These are phyloP conservation scores for Spisula subtruncata DNA, from an alignment of 2,888 invertebrate genomes.

Conservation along the genomic window DNA sequence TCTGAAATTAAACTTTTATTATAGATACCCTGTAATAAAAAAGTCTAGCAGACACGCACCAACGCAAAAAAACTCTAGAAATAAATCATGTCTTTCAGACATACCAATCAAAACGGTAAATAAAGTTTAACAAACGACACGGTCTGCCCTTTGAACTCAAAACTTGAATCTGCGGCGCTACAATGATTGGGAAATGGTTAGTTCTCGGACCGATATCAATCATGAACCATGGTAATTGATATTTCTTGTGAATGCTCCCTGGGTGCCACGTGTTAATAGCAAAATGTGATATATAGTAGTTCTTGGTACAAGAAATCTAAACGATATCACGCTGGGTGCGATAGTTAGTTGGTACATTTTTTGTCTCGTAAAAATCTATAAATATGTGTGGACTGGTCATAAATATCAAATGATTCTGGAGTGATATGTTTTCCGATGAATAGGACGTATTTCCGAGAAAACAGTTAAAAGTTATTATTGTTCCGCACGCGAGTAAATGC, in stretches of 20 bases:
- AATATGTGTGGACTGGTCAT: neutral
- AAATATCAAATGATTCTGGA: neutral
- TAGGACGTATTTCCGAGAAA: neutral
- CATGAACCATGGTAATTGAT: conserved; percentile 9
- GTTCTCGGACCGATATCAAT: neutral
- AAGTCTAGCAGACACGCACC: too few relatives aligned
- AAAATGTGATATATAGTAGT: conserved; percentile 9
- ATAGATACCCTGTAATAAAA: too few relatives aligned
- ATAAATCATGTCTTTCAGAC: too few relatives aligned
- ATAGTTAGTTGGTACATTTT: neutral
- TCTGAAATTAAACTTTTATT: too few relatives aligned
- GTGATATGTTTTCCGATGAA: neutral
- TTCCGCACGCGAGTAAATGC: too few relatives aligned
- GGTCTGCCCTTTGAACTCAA: neutral
- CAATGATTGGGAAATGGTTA: neutral
- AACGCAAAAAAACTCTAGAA: too few relatives aligned
- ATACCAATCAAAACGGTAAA: too few relatives aligned
- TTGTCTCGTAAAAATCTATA: neutral
- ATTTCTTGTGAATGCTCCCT: conserved; percentile 5
- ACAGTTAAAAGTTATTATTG: neutral
- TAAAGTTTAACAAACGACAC: neutral
- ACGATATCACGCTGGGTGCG: conserved; percentile 3
- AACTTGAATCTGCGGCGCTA: neutral
- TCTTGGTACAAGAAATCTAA: neutral
- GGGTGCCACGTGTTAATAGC: neutral